These are phyloP conservation scores for Amphimedon queenslandica DNA, from an alignment of 37 sponge, comb jelly and placozoan species.

Conservation along the genomic window DNA sequence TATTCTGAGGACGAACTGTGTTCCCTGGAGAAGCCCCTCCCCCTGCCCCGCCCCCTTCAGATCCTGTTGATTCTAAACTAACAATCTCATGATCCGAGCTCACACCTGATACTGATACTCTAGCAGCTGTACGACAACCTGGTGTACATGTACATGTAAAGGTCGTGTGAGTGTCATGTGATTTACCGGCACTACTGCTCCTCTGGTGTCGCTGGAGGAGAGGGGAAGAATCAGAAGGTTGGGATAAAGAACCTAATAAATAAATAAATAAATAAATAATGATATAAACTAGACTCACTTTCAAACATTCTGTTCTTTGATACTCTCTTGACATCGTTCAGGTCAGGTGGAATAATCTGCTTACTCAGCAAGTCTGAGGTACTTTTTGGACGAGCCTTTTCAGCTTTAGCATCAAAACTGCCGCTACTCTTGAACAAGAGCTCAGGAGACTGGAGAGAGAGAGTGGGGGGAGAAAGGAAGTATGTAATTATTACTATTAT, in stretches of 20 bases:
- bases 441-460: too few species aligned
- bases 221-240: not conserved
- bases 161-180: too few species aligned
- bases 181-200: not conserved
- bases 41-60: not conserved
- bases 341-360: not conserved
- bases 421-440: too few species aligned
- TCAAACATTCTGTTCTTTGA: not conserved
- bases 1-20: constrained; percentile 1
- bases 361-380: not conserved
- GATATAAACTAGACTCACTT: too few species aligned
- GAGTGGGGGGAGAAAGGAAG: too few species aligned
- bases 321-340: not conserved
- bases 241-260: not conserved
- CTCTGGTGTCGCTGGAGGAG: not conserved
- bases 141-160: not conserved
- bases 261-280: not conserved
- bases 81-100: not conserved
- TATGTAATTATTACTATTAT: too few species aligned
- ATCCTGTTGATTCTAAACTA: constrained; percentile 29
- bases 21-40: not conserved
- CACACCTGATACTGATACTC: not conserved
- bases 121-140: not conserved
- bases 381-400: not conserved
- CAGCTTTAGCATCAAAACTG: not conserved